A percentile compares a stretch with the other conserved stretches of the same genome.
These are phyloP conservation scores for Carollia perspicillata DNA, from an alignment of 2,113 vertebrate genomes.

Conservation along the genomic window DNA sequence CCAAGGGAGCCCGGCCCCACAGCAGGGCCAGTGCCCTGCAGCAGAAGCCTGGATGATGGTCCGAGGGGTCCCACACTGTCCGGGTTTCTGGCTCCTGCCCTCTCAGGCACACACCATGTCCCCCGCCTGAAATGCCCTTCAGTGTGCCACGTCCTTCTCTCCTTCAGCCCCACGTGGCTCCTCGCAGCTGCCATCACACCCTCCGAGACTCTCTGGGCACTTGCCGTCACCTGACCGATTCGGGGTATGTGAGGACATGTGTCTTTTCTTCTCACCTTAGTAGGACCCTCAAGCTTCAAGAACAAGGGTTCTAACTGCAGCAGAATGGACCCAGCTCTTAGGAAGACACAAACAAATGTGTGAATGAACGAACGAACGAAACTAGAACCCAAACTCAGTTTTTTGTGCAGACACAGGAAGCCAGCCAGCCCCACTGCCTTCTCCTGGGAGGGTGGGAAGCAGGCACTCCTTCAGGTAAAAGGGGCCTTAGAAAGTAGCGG, in stretches of 20 bases:
- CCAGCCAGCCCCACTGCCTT: not conserved
- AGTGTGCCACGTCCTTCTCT: not conserved
- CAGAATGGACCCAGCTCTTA: not conserved
- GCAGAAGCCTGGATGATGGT: not conserved
- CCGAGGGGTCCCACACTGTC: fast-evolving
- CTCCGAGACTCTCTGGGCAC: not conserved
- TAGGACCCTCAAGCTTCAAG: not conserved
- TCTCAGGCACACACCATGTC: not conserved
- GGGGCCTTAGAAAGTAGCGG: not conserved
- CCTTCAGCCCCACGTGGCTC: not conserved
- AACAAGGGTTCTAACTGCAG: not conserved
- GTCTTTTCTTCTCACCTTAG: not conserved
- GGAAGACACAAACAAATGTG: not conserved
- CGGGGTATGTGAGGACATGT: not conserved
- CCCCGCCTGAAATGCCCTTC: not conserved
- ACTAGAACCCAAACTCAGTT: too few species aligned
- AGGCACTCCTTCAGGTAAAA: not conserved
- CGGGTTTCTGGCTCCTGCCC: not conserved
- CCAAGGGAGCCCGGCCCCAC: not conserved
- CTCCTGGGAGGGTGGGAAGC: not conserved
- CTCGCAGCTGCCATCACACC: not conserved
- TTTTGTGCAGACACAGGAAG: not conserved
- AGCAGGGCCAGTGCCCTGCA: not conserved
- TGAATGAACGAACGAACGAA: not conserved
- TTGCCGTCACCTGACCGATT: not conserved